Conservation (phyloP, 2,888 invertebrate genomes). For the Erebia ligea region DNA sequence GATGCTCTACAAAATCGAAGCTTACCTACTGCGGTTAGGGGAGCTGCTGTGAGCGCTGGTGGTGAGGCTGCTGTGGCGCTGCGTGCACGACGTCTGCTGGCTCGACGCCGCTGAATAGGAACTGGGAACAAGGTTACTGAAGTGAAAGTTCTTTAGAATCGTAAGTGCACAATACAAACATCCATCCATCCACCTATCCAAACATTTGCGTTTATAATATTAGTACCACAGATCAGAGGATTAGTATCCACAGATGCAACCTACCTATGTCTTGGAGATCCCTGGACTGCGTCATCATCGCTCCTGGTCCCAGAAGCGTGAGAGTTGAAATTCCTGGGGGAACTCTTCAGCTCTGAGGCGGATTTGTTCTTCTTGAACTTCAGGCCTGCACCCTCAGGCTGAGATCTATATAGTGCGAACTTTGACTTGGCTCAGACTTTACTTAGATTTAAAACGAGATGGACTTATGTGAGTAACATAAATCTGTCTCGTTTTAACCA, state of each 20-base stretch:
- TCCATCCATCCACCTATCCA: too few species aligned
- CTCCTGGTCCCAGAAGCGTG: slow-evolving; percentile 69
- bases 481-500: too few species aligned
- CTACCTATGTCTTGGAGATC: slow-evolving; percentile 77
- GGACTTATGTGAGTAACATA: too few species aligned
- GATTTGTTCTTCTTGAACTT: slow-evolving; percentile 82
- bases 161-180: too few species aligned
- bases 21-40: slow-evolving; percentile 68
- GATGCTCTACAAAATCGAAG: background rate
- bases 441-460: too few species aligned
- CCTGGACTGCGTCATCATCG: slow-evolving; percentile 70
- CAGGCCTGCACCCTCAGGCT: slow-evolving; percentile 66
- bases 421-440: too few species aligned
- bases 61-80: slow-evolving; percentile 75
- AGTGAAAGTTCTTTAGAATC: background rate
- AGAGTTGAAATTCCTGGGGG: slow-evolving; percentile 67
- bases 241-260: too few species aligned
- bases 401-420: too few species aligned
- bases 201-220: too few species aligned
- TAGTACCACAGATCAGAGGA: too few species aligned
- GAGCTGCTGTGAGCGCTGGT: slow-evolving; percentile 71
- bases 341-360: slow-evolving; percentile 74
- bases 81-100: slow-evolving; percentile 61
- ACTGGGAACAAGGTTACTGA: slow-evolving; percentile 48
- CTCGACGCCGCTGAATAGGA: slow-evolving; percentile 71